phyloP scores from a whole-genome alignment of 2,888 invertebrate genomes.

The Dolichomitus sp. region DNA sequence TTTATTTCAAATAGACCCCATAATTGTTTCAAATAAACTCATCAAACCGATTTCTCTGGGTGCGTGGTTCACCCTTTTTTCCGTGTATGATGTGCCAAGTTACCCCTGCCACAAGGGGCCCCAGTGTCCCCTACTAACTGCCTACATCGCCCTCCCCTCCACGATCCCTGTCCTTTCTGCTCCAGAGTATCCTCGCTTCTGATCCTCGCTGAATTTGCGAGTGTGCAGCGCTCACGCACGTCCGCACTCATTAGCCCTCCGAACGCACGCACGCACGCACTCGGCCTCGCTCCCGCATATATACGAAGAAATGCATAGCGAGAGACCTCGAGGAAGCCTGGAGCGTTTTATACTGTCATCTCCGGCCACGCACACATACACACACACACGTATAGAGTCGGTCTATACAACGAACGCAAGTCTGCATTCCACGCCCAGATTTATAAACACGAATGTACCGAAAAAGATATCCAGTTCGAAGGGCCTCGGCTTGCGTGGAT shows the following conservation, averaged over 20 bases:
- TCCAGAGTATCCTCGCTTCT: conserved; percentile 18
- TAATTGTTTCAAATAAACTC: too few relatives aligned
- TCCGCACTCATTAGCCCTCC: conserved; percentile 65
- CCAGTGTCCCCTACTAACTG: not conserved
- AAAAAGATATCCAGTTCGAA: conserved; percentile 68
- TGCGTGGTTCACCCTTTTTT: too few relatives aligned
- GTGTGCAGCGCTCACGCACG: conserved; percentile 61
- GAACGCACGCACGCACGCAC: conserved; percentile 50
- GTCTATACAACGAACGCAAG: conserved; percentile 56
- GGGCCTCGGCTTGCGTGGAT: conserved; percentile 35
- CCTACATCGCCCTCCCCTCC: conserved; percentile 2
- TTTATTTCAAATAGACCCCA: too few relatives aligned
- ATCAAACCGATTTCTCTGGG: too few relatives aligned
- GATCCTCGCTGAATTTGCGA: conserved; percentile 36
- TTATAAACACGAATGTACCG: conserved; percentile 69
- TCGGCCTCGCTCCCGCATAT: conserved; percentile 23
- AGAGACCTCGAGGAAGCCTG: conserved; percentile 28
- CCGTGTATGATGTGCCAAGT: too few relatives aligned
- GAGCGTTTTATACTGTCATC: conserved; percentile 62
- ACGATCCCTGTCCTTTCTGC: conserved; percentile 1
- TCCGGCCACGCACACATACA: conserved; percentile 23
- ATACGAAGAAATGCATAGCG: conserved; percentile 35
- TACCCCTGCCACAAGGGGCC: too few relatives aligned
- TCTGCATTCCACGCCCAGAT: conserved; percentile 69
- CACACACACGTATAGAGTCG: not conserved